These are phyloP conservation scores for Lepus oiostolus DNA, from an alignment of 2,797 vertebrate species.

Conservation along the genomic window DNA sequence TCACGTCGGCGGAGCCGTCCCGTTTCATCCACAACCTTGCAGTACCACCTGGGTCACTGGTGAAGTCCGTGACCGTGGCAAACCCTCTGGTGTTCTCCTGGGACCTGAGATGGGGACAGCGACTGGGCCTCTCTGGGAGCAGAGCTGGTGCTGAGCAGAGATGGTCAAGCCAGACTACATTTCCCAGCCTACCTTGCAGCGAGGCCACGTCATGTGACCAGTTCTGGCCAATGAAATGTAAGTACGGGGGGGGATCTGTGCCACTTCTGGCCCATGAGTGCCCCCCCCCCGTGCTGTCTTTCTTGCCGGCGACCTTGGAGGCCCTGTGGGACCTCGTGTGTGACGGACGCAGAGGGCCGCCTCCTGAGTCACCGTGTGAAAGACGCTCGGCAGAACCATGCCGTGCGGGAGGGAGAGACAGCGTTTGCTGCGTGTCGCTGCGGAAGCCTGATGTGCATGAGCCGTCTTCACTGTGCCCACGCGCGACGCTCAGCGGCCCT, in stretches of 20 bases:
- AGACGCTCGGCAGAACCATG: not conserved
- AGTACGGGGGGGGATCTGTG: not conserved
- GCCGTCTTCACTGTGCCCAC: no score
- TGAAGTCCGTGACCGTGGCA: not conserved
- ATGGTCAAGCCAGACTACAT: not conserved
- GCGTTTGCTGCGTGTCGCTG: no score
- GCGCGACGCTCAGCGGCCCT: not conserved
- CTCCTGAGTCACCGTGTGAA: not conserved
- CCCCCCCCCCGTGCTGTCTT: not conserved
- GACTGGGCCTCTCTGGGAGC: not conserved
- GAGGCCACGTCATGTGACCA: not conserved
- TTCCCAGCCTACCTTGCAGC: not conserved
- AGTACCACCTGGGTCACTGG: not conserved
- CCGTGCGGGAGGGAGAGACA: not conserved
- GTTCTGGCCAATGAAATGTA: not conserved
- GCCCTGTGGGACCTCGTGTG: not conserved
- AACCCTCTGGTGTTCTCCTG: not conserved
- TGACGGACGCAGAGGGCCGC: not conserved
- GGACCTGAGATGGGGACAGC: not conserved
- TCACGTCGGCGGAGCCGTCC: not conserved
- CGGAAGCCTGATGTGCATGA: no score
- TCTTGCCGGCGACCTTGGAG: not conserved
- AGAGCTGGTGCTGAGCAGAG: not conserved
- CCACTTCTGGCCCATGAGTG: not conserved
- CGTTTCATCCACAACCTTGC: not conserved